phyloP scores from a whole-genome alignment of 2,888 invertebrate species.

The Agriopis marginaria region DNA sequence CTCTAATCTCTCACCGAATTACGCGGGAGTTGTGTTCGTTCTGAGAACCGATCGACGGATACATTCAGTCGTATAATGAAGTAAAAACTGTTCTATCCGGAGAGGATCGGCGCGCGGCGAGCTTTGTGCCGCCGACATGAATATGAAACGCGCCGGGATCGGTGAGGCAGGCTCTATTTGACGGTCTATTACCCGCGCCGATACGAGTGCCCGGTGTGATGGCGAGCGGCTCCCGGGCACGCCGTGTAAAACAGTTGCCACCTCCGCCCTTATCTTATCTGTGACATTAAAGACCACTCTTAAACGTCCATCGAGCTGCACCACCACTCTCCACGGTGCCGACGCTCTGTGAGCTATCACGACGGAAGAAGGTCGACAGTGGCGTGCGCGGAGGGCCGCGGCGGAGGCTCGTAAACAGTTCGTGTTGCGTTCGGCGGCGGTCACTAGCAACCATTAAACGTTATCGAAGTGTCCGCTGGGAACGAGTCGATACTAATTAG shows the following conservation, averaged over 20 bases:
- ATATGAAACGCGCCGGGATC: slow-evolving; percentile 30
- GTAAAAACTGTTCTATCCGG: slow-evolving; percentile 24
- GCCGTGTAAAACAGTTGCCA: slow-evolving; percentile 45
- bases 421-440: slow-evolving; percentile 49
- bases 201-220: not conserved
- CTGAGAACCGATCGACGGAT: slow-evolving; percentile 36
- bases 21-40: slow-evolving; percentile 34
- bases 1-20: slow-evolving; percentile 25
- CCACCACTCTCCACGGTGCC: not conserved
- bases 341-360: not conserved
- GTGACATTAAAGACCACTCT: slow-evolving; percentile 62
- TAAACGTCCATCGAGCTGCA: slow-evolving; percentile 47
- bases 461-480: slow-evolving; percentile 63
- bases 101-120: slow-evolving; percentile 14
- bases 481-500: slow-evolving; percentile 68
- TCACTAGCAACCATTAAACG: slow-evolving; percentile 59
- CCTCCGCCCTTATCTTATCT: slow-evolving; percentile 65
- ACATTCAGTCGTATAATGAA: slow-evolving; percentile 20
- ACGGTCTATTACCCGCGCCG: not conserved
- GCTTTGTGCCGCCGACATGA: slow-evolving; percentile 23
- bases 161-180: slow-evolving; percentile 31
- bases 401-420: slow-evolving; percentile 53
- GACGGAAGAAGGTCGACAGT: slow-evolving; percentile 12
- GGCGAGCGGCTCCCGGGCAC: slow-evolving; percentile 25
- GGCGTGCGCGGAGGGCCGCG: not conserved